phyloP scores from a whole-genome alignment of 35 echinoderm and acorn worm species.

The Apostichopus californicus region DNA sequence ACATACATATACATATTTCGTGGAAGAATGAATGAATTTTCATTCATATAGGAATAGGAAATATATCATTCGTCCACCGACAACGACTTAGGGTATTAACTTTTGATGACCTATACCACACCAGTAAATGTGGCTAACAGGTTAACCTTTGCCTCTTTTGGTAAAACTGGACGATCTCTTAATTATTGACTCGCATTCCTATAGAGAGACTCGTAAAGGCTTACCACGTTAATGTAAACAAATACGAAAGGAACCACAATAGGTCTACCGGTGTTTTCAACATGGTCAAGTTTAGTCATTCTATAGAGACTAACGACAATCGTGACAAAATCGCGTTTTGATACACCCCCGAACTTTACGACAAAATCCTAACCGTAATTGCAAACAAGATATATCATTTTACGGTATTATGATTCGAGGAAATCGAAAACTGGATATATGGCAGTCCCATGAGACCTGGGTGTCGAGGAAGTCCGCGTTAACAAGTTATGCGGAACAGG shows the following conservation, averaged over 20 bases:
- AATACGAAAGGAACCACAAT: background rate
- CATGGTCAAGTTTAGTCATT: background rate
- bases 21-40: no score
- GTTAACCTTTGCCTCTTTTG: background rate
- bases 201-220: background rate
- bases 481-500: no score
- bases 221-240: slow-evolving; percentile 2
- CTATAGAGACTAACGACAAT: background rate
- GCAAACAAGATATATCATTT: no score
- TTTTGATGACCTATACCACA: slow-evolving; percentile 2
- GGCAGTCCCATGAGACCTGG: no score
- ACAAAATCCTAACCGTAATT: background rate
- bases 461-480: no score
- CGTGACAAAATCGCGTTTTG: background rate
- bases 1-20: no score
- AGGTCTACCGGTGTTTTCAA: background rate
- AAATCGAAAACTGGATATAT: no score
- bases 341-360: background rate
- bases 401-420: no score
- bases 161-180: background rate
- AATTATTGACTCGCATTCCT: background rate
- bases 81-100: no score
- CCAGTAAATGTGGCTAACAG: background rate
- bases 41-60: no score
- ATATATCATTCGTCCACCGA: no score